A percentile compares a stretch with the other conserved stretches of the same genome.
Conservation (phyloP, 2,113 vertebrate species). For the Passer domesticus region DNA sequence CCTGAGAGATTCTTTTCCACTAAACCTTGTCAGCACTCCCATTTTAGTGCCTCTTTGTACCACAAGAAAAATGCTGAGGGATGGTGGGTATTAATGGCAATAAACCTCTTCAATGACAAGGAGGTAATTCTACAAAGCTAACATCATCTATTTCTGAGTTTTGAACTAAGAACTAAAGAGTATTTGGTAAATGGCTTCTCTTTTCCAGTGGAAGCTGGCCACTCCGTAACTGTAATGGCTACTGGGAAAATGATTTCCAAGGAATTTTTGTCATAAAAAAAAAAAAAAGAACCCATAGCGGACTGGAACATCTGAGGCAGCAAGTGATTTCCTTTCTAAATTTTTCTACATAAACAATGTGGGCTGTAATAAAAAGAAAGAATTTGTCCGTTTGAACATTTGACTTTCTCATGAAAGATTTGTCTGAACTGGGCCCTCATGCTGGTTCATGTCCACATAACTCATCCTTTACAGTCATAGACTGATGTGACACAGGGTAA, state of each 20-base stretch:
- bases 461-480: conserved; percentile 75
- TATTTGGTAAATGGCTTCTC: not conserved
- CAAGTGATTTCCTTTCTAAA: not conserved
- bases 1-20: not conserved
- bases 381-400: conserved; percentile 25
- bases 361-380: not conserved
- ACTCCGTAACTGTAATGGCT: not conserved
- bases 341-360: conserved; percentile 19
- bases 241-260: not conserved
- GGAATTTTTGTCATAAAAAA: not conserved
- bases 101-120: not conserved
- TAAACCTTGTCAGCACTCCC: not conserved
- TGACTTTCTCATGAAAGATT: conserved; percentile 60
- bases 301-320: not conserved
- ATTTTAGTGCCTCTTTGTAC: not conserved
- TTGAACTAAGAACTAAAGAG: not conserved
- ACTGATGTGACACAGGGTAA: conserved; percentile 75
- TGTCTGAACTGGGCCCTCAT: conserved; percentile 57
- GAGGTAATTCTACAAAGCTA: not conserved
- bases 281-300: not conserved
- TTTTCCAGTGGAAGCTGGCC: not conserved
- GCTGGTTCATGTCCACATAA: conserved; percentile 74
- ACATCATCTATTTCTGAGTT: not conserved
- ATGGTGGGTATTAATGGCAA: not conserved
- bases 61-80: not conserved